phyloP scores from a whole-genome alignment of 2,797 vertebrate genomes.

The Acanthopagrus latus region DNA sequence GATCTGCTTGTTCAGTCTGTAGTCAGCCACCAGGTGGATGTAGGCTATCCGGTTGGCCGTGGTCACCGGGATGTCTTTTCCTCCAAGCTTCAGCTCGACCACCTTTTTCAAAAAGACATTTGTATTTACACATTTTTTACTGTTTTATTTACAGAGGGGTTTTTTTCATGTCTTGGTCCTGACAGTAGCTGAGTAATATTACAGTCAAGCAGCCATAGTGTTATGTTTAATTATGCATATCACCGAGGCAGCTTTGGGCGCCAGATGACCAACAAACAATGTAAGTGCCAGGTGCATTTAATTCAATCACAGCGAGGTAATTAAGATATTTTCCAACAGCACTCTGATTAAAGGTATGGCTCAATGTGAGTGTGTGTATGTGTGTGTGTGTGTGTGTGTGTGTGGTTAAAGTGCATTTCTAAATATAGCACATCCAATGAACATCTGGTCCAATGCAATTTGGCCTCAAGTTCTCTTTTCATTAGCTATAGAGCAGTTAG shows the following conservation, averaged over 20 bases:
- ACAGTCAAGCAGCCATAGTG: neutral
- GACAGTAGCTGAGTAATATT: neutral
- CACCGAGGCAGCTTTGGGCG: neutral
- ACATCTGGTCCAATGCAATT: slow-evolving; percentile 80
- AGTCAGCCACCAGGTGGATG: slow-evolving; percentile 97
- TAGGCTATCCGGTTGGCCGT: slow-evolving; percentile 97
- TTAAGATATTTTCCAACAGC: slow-evolving; percentile 62
- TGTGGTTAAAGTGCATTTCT: slow-evolving; percentile 51
- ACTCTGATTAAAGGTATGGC: slow-evolving; percentile 67
- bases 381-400: slow-evolving; percentile 21
- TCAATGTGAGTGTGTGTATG: slow-evolving; percentile 22
- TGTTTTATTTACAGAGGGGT: neutral
- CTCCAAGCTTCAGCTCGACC: slow-evolving; percentile 93
- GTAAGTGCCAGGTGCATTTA: slow-evolving; percentile 37
- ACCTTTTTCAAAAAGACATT: slow-evolving; percentile 83
- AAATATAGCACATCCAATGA: slow-evolving; percentile 63
- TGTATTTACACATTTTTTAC: neutral
- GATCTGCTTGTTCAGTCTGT: slow-evolving; percentile 96
- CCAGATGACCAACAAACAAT: slow-evolving; percentile 46
- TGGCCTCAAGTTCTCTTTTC: slow-evolving; percentile 77
- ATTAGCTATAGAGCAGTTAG: slow-evolving; percentile 80
- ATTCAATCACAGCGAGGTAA: slow-evolving; percentile 62
- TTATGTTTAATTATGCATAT: slow-evolving; percentile 40
- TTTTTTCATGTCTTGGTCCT: neutral
- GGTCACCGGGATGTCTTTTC: slow-evolving; percentile 96